Conservation (phyloP, 1,140 invertebrate genomes). For the Dendrolimus punctatus region DNA sequence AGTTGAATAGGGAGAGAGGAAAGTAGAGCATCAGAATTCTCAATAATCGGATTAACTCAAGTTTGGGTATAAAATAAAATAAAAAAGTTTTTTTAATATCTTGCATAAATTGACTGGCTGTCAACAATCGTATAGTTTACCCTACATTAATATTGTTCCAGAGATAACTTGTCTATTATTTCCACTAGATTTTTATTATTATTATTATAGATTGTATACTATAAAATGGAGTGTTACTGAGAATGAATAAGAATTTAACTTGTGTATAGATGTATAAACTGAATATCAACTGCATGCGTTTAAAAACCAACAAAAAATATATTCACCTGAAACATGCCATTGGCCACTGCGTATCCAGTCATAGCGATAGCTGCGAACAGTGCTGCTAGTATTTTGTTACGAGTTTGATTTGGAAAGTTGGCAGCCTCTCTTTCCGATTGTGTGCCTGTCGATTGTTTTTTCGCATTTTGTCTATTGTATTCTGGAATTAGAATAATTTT, state of each 20-base stretch:
- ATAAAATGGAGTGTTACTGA: conserved; percentile 34
- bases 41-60: too few species aligned
- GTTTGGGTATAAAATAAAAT: too few species aligned
- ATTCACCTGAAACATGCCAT: conserved; percentile 63
- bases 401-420: conserved; percentile 53
- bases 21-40: too few species aligned
- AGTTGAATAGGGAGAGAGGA: too few species aligned
- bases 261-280: neutral
- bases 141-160: too few species aligned
- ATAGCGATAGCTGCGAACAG: conserved; percentile 61
- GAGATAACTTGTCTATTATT: too few species aligned
- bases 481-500: conserved; percentile 25
- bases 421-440: conserved; percentile 52
- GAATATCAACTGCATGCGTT: neutral
- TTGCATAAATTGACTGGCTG: too few species aligned
- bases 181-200: too few species aligned
- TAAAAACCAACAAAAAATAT: neutral
- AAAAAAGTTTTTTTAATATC: too few species aligned
- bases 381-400: conserved; percentile 59
- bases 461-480: conserved; percentile 47
- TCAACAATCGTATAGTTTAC: too few species aligned
- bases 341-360: conserved; percentile 64
- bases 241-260: conserved; percentile 63
- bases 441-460: conserved; percentile 51
- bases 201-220: too few species aligned